Conservation (phyloP, 2,113 vertebrate species). For the Calypte anna region DNA sequence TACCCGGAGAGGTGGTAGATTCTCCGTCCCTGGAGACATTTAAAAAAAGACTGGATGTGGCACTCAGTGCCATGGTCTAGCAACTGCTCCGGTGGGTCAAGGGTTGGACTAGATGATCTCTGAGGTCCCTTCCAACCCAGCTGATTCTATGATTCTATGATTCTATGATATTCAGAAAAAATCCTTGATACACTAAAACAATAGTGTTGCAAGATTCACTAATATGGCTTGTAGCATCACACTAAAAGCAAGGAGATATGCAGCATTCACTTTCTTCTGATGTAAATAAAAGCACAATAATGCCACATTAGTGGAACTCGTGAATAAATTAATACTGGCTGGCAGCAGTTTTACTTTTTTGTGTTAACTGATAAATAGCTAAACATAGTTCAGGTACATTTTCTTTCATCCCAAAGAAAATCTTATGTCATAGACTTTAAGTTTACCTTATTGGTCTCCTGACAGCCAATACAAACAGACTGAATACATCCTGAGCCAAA, state of each 20-base stretch:
- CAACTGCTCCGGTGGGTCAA: no score
- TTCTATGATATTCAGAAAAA: slow-evolving; percentile 64
- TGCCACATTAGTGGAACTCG: not conserved
- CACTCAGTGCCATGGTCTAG: no score
- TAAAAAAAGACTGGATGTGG: no score
- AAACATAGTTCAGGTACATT: not conserved
- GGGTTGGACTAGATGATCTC: no score
- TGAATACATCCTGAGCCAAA: not conserved
- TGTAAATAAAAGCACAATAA: not conserved
- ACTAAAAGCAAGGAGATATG: not conserved
- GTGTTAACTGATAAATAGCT: not conserved
- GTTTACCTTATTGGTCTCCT: not conserved
- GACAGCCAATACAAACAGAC: not conserved
- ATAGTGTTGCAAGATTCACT: not conserved
- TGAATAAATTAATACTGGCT: not conserved
- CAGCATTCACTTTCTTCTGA: not conserved
- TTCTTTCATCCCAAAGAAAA: not conserved
- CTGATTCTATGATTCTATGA: no score
- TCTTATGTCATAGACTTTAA: not conserved
- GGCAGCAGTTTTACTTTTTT: not conserved
- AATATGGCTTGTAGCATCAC: not conserved
- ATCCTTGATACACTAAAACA: slow-evolving; percentile 23
- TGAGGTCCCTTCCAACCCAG: no score
- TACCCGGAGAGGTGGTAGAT: no score
- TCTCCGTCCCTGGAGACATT: no score